Evolutionary conservation across 2,797 vertebrate species (phyloP), one percentile per base, ranked within the genome.

Genomic region (Parauchenoglanis punctatus): DNA sequence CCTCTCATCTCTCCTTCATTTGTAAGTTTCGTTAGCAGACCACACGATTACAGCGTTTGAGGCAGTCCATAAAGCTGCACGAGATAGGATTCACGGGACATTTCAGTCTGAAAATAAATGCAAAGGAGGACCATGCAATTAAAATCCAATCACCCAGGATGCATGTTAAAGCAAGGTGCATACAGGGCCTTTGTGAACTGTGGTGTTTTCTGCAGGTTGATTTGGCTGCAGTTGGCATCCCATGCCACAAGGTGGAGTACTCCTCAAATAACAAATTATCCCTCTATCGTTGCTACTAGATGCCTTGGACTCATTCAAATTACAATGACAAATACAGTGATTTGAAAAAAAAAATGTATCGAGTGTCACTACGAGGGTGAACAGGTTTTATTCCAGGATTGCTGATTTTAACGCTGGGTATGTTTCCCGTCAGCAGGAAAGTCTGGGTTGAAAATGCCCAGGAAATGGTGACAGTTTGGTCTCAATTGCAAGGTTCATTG

Each of bases 171-270:
- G 7, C 52, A 4, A 23, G 54, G 76, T 35, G 31, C 23, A 10
- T 35, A 58, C 54, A 54, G 8, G 52, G 58, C 31, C 59, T 49
- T 28, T 63, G 81, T 28, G 40, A 67, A 44, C 40, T 61, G 20
- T 59, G 2, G n/a, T 4, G 4, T n/a, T n/a, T 7, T 23, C 4
- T 81, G 10, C 31, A 31, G 35, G 15, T 67, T 44, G 20, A 67
- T 12, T 17, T 59, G 49, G 10, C 68, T 91, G 88, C 73, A 90
- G 78, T 88, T 85, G 40, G 25, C 20, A 81, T 58, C 59, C 52
- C 56, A 3, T 65, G 65, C 89, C 90, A 92, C 90, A 70, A 85
- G 90, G 87, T 87, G 90, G 90, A 83, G 86, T 63, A 78, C 80
- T 90, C n/a, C 49, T 77, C 88, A 89, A 88, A 68, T 84, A 54